Base-by-base conservation (phyloP, 2,888 invertebrate genomes). In the Clunio marinus region DNA sequence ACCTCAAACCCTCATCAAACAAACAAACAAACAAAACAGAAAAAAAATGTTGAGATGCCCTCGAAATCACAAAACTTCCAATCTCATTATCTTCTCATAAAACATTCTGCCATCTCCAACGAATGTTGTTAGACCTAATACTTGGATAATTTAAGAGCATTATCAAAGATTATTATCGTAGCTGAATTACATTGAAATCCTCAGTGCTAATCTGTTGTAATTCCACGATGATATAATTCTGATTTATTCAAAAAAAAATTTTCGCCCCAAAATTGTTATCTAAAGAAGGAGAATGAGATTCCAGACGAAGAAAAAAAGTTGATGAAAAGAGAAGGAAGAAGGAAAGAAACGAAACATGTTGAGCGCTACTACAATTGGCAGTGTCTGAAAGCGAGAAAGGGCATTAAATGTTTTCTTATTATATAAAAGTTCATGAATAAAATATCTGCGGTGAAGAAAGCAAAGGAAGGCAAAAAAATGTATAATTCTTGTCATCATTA, bases 221-320 rank as follows among this genome's bases (percentile, higher is more conserved):
- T 66, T 20, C 66, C 35, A 51, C 28, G 55, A 66, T 66, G 66
- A 55, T 66, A 66, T 66, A 66, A 66, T 66, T 66, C 66, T 66
- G 66, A 66, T 66, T 66, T 66, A 66, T 66, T 55, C 66, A 66
- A 51, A 13, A 32, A 8, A 32, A 51, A 17, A 51, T 51, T 22
- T 20, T 51, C 51, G 10, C 35, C 15, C 13, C 51, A 65, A 66
- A 35, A 51, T 17, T 22, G 51, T 20, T 32, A 4, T 10, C 32
- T 32, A 32, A 10, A 32, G 10, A 32, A 32, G 32, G 5, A 32
- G 4, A 10, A 10, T 10, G 10, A 32, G 32, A 7, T 4, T 32
- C 32, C 10, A n/a, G n/a, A n/a, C n/a, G n/a, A n/a, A n/a, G n/a
- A n/a, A n/a, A n/a, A n/a, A n/a, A n/a, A n/a, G n/a, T n/a, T n/a